phyloP scores from a whole-genome alignment of 2,113 vertebrate genomes.

The Malurus alboscapulatus region DNA sequence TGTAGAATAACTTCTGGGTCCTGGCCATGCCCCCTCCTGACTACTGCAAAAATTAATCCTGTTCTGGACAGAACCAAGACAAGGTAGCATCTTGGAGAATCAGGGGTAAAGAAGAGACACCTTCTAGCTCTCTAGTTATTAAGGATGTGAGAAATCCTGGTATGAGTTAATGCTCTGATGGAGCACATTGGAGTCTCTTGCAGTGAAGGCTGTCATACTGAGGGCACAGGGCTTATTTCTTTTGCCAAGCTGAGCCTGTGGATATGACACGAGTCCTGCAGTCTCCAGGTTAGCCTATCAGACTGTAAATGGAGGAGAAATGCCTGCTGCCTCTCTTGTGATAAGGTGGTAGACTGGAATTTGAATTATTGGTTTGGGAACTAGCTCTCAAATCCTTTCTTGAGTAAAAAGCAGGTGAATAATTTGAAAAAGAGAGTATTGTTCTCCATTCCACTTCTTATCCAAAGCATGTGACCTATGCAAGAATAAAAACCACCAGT shows the following conservation, averaged over 20 bases:
- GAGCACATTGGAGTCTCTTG: background rate
- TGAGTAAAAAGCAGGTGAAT: background rate
- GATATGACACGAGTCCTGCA: background rate
- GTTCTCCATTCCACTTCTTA: background rate
- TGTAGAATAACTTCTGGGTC: background rate
- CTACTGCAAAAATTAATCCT: background rate
- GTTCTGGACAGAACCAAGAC: background rate
- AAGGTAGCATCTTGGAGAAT: background rate
- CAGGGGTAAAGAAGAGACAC: fast-evolving
- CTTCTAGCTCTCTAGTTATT: background rate
- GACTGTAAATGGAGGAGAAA: background rate
- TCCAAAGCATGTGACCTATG: background rate
- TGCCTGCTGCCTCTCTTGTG: background rate
- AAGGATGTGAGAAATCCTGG: background rate
- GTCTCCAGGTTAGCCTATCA: background rate
- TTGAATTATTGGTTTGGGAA: background rate
- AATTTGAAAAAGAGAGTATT: background rate
- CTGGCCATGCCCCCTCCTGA: background rate
- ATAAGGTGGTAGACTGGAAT: background rate
- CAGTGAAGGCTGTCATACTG: background rate
- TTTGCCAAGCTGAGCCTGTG: background rate
- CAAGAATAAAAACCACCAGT: background rate
- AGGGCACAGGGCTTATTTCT: background rate
- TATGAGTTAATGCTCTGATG: background rate
- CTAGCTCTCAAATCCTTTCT: background rate